These are phyloP conservation scores for Lydus trimaculatus DNA, from an alignment of 2,888 invertebrate species.

Conservation along the genomic window DNA sequence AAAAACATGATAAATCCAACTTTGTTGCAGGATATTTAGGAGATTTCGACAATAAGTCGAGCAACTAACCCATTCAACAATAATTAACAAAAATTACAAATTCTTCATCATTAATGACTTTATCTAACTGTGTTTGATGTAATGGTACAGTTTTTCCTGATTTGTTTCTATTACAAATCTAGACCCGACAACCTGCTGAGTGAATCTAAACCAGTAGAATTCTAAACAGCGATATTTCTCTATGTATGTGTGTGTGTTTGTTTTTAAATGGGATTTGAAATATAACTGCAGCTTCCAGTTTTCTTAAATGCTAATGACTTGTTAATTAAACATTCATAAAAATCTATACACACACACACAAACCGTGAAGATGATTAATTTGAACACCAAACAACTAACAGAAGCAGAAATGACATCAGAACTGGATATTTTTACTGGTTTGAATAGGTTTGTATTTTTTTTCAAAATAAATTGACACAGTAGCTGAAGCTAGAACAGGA, in stretches of 20 bases:
- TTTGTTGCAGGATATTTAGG: too few species aligned
- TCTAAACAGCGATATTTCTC: not conserved
- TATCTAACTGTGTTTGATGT: not conserved
- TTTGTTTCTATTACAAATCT: not conserved
- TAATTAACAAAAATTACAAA: not conserved
- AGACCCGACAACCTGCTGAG: not conserved
- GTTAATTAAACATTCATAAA: not conserved
- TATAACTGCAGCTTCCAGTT: not conserved
- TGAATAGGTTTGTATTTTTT: not conserved
- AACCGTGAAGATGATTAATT: conserved; percentile 1
- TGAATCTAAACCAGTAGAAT: not conserved
- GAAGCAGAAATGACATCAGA: not conserved
- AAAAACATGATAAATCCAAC: too few species aligned
- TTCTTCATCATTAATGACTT: not conserved
- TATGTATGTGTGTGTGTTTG: not conserved
- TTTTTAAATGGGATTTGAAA: not conserved
- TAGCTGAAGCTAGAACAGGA: not conserved
- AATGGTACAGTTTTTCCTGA: not conserved
- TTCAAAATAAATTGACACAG: conserved; percentile 1
- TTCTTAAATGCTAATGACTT: not conserved
- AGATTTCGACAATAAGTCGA: too few species aligned
- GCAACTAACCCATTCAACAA: not conserved
- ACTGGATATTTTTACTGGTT: not conserved
- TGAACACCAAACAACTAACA: not conserved
- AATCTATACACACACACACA: not conserved